Conservation (phyloP, 2,797 vertebrate genomes). For the Poecilia gillii region DNA sequence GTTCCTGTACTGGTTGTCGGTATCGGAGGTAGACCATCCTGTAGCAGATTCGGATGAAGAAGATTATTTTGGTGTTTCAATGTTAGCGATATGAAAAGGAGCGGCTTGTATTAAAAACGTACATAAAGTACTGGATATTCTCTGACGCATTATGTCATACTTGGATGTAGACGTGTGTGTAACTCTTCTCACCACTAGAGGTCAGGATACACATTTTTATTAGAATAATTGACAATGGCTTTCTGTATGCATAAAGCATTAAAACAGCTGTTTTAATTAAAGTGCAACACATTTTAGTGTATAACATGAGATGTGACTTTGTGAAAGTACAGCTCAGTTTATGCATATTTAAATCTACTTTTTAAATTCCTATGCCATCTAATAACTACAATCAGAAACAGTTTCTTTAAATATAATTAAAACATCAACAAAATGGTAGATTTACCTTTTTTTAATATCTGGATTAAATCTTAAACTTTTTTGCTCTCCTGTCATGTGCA, state of each 20-base stretch:
- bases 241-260: not conserved
- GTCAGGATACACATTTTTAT: constrained; percentile 46
- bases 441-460: not conserved
- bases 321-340: not conserved
- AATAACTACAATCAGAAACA: not conserved
- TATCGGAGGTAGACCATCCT: constrained; percentile 3
- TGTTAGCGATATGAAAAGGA: not conserved
- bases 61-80: constrained; percentile 16
- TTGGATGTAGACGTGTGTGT: constrained; percentile 18
- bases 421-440: not conserved
- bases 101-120: constrained; percentile 43
- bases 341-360: not conserved
- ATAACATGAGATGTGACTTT: not conserved
- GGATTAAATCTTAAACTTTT: not conserved
- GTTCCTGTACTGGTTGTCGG: constrained; percentile 36
- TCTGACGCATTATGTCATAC: constrained; percentile 23
- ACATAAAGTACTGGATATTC: constrained; percentile 4
- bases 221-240: not conserved
- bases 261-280: not conserved
- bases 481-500: not conserved
- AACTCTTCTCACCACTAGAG: constrained; percentile 60
- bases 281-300: not conserved
- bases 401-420: not conserved
- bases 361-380: not conserved
- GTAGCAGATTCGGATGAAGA: constrained; percentile 18